Conservation (phyloP, 2,113 vertebrate genomes). For the Panthera uncia region DNA sequence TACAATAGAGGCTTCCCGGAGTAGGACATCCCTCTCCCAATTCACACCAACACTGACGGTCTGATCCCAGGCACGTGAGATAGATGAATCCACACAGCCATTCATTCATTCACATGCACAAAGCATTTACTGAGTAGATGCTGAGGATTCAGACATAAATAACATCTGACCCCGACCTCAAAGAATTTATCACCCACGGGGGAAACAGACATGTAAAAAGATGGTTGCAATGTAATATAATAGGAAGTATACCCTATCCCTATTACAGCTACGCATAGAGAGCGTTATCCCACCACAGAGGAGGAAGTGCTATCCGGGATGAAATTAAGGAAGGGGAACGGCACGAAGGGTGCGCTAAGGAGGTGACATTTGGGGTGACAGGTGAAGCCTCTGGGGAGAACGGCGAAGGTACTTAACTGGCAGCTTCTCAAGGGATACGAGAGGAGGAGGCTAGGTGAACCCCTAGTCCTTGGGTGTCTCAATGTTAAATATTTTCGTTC, state of each 20-base stretch:
- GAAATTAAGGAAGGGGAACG: neutral
- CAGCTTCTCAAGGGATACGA: neutral
- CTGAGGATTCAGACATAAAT: neutral
- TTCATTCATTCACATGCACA: neutral
- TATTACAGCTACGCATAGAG: rapidly evolving
- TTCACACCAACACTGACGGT: neutral
- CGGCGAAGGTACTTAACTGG: neutral
- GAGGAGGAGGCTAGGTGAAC: neutral
- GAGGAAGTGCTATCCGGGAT: neutral
- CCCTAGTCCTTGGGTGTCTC: neutral
- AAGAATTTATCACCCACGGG: neutral
- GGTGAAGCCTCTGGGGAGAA: neutral
- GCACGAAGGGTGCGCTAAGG: neutral
- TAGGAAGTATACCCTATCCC: neutral
- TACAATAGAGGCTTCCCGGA: neutral
- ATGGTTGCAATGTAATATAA: rapidly evolving
- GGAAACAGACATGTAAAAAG: neutral
- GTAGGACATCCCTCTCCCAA: neutral
- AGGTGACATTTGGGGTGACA: neutral
- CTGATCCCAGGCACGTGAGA: neutral
- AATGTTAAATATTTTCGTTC: rapidly evolving
- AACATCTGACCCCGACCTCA: neutral
- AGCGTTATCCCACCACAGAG: rapidly evolving
- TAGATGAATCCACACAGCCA: neutral
- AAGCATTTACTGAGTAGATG: neutral